These are phyloP conservation scores for Nysson spinosus DNA, from an alignment of 2,888 invertebrate genomes.

Conservation along the genomic window DNA sequence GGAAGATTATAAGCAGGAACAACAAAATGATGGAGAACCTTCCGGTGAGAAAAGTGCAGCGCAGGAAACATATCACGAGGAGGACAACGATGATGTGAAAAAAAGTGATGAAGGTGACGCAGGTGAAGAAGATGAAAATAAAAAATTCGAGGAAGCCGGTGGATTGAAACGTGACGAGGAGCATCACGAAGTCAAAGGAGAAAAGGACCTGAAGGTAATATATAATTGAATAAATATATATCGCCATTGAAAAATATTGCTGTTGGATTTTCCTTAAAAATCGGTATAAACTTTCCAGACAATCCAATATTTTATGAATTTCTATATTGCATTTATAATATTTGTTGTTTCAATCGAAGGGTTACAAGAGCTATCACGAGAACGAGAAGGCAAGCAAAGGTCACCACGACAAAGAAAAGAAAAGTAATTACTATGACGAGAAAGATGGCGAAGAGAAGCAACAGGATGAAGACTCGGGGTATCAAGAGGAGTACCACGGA, in stretches of 20 bases:
- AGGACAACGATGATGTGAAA: constrained; percentile 80
- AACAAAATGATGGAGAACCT: too few species aligned
- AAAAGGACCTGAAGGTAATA: constrained; percentile 62
- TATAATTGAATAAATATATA: background rate
- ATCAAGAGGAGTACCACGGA: constrained; percentile 83
- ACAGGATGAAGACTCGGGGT: constrained; percentile 82
- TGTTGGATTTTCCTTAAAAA: background rate
- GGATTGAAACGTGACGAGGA: constrained; percentile 67
- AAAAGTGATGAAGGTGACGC: background rate
- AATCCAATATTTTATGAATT: background rate
- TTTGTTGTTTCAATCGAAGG: constrained; percentile 53
- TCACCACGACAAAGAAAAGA: constrained; percentile 84
- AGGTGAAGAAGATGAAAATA: constrained; percentile 25
- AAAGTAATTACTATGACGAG: constrained; percentile 83
- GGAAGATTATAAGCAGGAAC: too few species aligned
- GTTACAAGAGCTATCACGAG: constrained; percentile 80
- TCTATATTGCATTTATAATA: background rate
- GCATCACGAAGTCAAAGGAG: constrained; percentile 70
- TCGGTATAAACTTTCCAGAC: background rate
- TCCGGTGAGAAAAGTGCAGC: too few species aligned
- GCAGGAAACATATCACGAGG: too few species aligned
- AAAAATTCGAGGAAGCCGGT: constrained; percentile 66
- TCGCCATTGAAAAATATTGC: too few species aligned
- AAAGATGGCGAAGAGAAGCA: constrained; percentile 82
- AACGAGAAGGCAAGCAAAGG: constrained; percentile 83